Evolutionary conservation across 2,888 invertebrate genomes (phyloP), one percentile per base, ranked within the genome.

Genomic region (Drosophila eohydei): DNA sequence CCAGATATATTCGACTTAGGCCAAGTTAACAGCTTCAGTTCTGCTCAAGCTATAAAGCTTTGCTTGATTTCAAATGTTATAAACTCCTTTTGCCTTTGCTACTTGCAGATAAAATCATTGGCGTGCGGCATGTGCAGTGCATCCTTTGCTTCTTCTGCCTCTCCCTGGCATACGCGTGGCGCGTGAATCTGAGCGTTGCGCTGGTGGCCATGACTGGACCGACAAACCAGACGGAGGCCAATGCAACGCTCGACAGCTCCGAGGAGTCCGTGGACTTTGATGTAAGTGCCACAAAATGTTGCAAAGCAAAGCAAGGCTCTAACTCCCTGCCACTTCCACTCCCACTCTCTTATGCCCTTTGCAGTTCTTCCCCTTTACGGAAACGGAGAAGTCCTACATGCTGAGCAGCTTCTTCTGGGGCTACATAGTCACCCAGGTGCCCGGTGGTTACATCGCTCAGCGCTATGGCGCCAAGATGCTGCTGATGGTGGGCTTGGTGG

Each of bases 121-220:
- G 96, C 54, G 93, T 94, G 58, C 93, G 96, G 28, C 96, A 96
- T 88, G 89, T 94, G 14, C 96, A 96, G 89, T 94, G 94, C 32
- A 85, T 95, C 21, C 91, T 96, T 71, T 93, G 96, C 83, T 95
- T 96, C 85, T 84, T 94, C 43, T 94, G 95, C 2, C 93, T 95
- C 75, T 92, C 94, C 0, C 94, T 95, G 38, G 94, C 95, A 52
- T 95, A 95, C 84, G 94, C 94, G 5, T 94, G 95, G 80, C 93
- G 96, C 55, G 95, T 96, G 46, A 95, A 95, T 81, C 94, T 96
- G 85, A 95, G 95, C 1, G 95, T 96, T 11, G 96, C 95, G 0
- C 94, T 96, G 60, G 95, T 96, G 2, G 96, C 96, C 30, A 96
- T 96, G 96, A 95, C 95, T 0, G 94, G 95, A 12, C 36, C 95